phyloP scores from a whole-genome alignment of 2,113 vertebrate genomes.

The Puma concolor region DNA sequence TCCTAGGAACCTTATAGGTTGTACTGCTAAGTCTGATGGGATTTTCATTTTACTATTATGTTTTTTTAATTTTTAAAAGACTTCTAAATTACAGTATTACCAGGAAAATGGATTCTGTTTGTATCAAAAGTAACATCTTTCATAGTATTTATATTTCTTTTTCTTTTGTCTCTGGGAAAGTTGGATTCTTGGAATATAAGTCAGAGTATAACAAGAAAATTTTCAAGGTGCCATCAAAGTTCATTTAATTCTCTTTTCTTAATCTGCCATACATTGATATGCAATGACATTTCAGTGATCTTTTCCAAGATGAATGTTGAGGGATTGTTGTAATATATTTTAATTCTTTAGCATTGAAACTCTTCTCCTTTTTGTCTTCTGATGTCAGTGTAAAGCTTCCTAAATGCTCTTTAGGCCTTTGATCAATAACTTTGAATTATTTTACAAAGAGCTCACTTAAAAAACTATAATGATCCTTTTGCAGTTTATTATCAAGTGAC shows the following conservation, averaged over 20 bases:
- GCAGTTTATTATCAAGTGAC: background rate
- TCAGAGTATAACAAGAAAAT: background rate
- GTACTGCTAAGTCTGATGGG: background rate
- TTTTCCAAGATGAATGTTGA: conserved; percentile 51
- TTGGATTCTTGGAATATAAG: conserved; percentile 5
- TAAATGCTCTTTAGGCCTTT: conserved; percentile 23
- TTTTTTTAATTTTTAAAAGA: conserved; percentile 46
- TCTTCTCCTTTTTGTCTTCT: conserved; percentile 41
- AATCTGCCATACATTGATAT: background rate
- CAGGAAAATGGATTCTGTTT: conserved; percentile 21
- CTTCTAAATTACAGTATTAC: background rate
- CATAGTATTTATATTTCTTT: background rate
- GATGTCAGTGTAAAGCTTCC: background rate
- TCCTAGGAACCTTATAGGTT: background rate
- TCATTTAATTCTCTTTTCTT: conserved; percentile 43
- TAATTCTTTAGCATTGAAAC: conserved; percentile 29
- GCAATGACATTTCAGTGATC: background rate
- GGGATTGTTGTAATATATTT: background rate
- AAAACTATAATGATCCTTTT: conserved; percentile 50
- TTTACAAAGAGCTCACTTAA: background rate
- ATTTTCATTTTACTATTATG: conserved; percentile 31
- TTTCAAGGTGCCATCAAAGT: conserved; percentile 2
- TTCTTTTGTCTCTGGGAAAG: conserved; percentile 14
- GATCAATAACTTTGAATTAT: conserved; percentile 58
- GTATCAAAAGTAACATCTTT: background rate